phyloP scores from a whole-genome alignment of 2,113 vertebrate genomes.

The Podarcis muralis region DNA sequence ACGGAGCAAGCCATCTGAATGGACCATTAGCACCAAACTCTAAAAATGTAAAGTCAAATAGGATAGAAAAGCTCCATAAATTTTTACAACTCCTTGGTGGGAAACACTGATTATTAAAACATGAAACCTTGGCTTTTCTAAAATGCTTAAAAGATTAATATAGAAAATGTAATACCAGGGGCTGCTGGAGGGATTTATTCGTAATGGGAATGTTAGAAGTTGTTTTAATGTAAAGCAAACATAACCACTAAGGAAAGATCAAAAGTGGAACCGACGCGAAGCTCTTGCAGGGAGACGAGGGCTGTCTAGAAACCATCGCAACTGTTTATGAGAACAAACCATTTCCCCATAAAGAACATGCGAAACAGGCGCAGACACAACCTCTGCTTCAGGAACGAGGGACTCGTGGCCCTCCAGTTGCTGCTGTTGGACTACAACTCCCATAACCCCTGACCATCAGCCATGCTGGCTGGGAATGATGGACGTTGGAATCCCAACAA shows the following conservation, averaged over 20 bases:
- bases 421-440: not conserved
- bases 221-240: constrained; percentile 74
- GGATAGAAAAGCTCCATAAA: constrained; percentile 73
- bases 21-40: constrained; percentile 69
- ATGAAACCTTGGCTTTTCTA: constrained; percentile 69
- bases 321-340: constrained; percentile 53
- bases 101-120: constrained; percentile 74
- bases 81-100: constrained; percentile 70
- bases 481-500: too few species aligned
- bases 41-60: constrained; percentile 70
- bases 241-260: constrained; percentile 62
- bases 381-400: too few species aligned
- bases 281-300: constrained; percentile 58
- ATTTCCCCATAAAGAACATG: constrained; percentile 55
- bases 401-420: not conserved
- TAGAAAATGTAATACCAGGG: constrained; percentile 65
- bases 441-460: too few species aligned
- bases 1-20: constrained; percentile 60
- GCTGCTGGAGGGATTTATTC: constrained; percentile 67
- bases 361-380: too few species aligned
- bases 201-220: constrained; percentile 70
- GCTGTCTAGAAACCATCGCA: constrained; percentile 50
- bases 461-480: too few species aligned
- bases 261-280: constrained; percentile 62
- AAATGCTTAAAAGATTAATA: constrained; percentile 73